Percentiles rank a stretch among this genome's conserved stretches.
Evolutionary conservation across 2,113 vertebrate genomes (phyloP).

Genomic region (Xenotilapia leptura): DNA sequence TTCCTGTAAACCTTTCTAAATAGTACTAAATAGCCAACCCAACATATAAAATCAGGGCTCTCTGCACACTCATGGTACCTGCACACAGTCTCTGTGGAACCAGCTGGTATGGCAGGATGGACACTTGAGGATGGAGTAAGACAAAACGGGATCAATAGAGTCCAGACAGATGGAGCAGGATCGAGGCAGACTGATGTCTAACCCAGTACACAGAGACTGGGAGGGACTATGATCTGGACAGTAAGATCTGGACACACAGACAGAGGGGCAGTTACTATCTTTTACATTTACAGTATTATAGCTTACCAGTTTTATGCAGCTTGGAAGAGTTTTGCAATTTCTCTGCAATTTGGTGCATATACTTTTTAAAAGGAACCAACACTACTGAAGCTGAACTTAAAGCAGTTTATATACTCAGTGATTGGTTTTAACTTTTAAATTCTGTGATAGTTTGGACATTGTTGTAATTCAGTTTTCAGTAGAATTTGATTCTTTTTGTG

Average conservation of each 20-base stretch:
- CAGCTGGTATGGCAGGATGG: conserved; percentile 90
- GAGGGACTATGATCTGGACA: conserved; percentile 84
- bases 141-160: conserved; percentile 75
- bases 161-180: conserved; percentile 93
- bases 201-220: conserved; percentile 62
- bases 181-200: conserved; percentile 68
- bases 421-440: neutral
- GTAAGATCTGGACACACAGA: conserved; percentile 76
- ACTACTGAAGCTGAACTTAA: neutral
- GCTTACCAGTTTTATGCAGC: neutral
- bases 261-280: neutral
- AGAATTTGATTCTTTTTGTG: neutral
- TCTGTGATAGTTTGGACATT: neutral
- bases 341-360: neutral
- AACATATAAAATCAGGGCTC: neutral
- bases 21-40: neutral
- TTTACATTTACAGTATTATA: neutral
- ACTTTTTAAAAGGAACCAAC: neutral
- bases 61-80: conserved; percentile 67
- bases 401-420: neutral
- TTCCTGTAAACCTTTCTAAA: neutral
- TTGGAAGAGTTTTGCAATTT: neutral
- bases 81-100: conserved; percentile 94
- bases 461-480: neutral
- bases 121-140: conserved; percentile 80